Evolutionary conservation across 2,797 vertebrate genomes (phyloP).

Genomic region (Sibirionetta formosa): DNA sequence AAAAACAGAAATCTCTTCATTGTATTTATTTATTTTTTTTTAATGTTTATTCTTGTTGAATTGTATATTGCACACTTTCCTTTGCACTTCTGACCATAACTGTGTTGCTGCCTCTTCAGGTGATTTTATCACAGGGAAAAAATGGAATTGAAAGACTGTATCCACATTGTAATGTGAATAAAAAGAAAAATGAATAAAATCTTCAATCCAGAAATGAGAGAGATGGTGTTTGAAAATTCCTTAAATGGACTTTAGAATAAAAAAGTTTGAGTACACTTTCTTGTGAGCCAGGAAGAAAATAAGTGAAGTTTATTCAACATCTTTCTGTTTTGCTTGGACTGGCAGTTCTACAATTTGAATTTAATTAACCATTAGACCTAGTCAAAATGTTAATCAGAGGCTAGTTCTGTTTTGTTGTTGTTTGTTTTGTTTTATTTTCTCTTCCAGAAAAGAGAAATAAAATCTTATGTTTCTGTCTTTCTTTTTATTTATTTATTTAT

Average conservation of each 20-base stretch:
- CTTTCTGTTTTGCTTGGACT: not conserved
- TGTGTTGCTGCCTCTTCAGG: not conserved
- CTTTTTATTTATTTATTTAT: accelerated
- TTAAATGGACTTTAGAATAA: not conserved
- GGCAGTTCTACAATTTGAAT: not conserved
- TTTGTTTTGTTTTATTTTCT: not conserved
- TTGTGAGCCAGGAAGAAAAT: not conserved
- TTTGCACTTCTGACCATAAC: not conserved
- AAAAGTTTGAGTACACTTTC: accelerated
- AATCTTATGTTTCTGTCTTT: not conserved
- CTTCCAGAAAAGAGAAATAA: not conserved
- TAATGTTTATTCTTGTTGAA: not conserved
- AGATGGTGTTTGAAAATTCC: not conserved
- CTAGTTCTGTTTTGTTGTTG: not conserved
- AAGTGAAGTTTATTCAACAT: not conserved
- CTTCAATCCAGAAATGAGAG: not conserved
- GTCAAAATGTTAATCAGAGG: not conserved
- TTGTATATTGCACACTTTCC: not conserved
- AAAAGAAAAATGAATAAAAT: not conserved
- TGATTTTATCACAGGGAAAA: not conserved
- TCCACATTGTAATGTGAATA: not conserved
- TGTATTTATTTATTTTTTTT: not conserved
- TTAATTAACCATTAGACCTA: not conserved
- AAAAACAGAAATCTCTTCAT: not conserved
- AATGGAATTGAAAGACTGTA: not conserved